Evolutionary conservation across 2,888 invertebrate species (phyloP).

Genomic region (Campoplex nolae): DNA sequence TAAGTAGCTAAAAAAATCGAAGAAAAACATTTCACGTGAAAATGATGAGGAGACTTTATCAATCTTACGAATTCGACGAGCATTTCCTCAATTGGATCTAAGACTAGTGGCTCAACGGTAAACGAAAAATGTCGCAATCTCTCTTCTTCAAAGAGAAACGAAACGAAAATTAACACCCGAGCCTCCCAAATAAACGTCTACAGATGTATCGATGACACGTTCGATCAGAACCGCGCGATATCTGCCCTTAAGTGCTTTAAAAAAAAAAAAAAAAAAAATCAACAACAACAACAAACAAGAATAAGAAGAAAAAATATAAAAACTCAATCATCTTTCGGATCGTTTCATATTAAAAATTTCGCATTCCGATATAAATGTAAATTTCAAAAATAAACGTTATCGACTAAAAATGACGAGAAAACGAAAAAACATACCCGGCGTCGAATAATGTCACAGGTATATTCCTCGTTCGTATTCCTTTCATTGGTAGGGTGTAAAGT

Average conservation of each 20-base stretch:
- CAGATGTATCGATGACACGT: conserved; percentile 69
- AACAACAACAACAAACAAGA: conserved; percentile 68
- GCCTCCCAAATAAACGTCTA: conserved; percentile 28
- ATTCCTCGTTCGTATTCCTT: conserved; percentile 64
- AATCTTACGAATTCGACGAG: conserved; percentile 7
- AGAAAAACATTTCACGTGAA: conserved; percentile 2
- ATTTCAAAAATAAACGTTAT: conserved; percentile 10
- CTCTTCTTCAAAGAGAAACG: not conserved
- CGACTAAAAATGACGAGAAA: conserved; percentile 11
- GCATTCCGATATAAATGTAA: conserved; percentile 57
- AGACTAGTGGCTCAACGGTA: not conserved
- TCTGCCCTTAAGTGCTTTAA: conserved; percentile 83
- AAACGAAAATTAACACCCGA: not conserved
- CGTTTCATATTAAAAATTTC: conserved; percentile 61
- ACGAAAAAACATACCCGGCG: conserved; percentile 34
- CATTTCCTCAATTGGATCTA: conserved; percentile 23
- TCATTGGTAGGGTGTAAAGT: conserved; percentile 58
- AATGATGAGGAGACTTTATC: not conserved
- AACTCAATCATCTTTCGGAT: conserved; percentile 78
- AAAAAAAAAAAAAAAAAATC: conserved; percentile 44
- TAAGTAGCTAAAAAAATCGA: conserved; percentile 51
- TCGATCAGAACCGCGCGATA: conserved; percentile 79
- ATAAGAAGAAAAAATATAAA: conserved; percentile 19
- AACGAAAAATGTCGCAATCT: not conserved
- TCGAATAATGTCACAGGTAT: conserved; percentile 60